phyloP scores from a whole-genome alignment of 2,797 vertebrate species.

The Chiloscyllium punctatum region DNA sequence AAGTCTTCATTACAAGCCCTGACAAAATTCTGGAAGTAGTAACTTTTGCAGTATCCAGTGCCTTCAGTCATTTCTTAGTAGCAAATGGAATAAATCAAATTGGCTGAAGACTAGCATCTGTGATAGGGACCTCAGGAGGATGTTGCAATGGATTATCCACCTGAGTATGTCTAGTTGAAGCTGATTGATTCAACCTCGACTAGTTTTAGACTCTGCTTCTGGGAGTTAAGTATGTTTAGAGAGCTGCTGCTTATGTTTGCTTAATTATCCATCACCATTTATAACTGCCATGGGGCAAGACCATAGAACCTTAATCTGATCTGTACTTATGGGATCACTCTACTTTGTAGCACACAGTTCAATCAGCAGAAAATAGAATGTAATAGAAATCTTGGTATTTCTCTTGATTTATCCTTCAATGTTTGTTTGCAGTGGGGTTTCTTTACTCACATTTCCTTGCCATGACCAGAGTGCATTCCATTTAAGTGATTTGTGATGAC shows the following conservation, averaged over 20 bases:
- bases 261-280: not conserved
- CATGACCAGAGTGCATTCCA: not conserved
- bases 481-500: not conserved
- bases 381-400: not conserved
- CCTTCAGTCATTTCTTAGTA: no score
- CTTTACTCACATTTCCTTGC: not conserved
- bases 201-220: no score
- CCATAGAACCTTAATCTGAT: not conserved
- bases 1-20: not conserved
- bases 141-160: not conserved
- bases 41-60: no score
- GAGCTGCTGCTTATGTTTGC: not conserved
- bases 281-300: not conserved
- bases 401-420: not conserved
- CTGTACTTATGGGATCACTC: not conserved
- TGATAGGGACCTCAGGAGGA: not conserved
- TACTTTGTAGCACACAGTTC: not conserved
- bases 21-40: no score
- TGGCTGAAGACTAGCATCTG: not conserved
- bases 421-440: not conserved
- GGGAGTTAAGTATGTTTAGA: not conserved
- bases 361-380: not conserved
- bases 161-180: not conserved
- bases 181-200: not conserved
- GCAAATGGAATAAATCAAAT: no score